These are phyloP conservation scores for Strongylocentrotus purpuratus DNA, from an alignment of 35 echinoderm and acorn worm species.

Conservation along the genomic window DNA sequence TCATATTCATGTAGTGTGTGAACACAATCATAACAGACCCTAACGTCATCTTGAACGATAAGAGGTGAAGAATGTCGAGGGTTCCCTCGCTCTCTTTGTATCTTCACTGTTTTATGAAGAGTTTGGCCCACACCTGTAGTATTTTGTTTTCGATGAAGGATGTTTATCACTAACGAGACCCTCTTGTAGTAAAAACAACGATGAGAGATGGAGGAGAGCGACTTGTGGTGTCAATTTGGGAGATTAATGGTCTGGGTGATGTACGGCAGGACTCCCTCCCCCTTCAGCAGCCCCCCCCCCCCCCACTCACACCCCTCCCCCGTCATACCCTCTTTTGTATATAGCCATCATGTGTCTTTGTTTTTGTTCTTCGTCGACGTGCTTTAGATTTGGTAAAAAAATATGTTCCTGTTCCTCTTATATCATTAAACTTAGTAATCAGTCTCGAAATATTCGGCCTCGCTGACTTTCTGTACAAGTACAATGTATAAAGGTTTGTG, in stretches of 20 bases:
- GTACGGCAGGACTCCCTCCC: neutral
- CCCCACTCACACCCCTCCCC: neutral
- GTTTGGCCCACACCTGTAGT: constrained; percentile 39
- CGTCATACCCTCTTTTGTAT: neutral
- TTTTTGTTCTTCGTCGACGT: neutral
- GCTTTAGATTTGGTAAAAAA: neutral
- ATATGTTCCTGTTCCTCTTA: too few species aligned
- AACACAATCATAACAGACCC: neutral
- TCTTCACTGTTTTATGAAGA: constrained; percentile 23
- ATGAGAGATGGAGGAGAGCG: constrained; percentile 20
- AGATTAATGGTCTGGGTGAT: constrained; percentile 36
- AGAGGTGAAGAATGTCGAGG: neutral
- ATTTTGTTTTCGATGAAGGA: constrained; percentile 39
- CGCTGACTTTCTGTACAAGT: too few species aligned
- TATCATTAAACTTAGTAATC: too few species aligned
- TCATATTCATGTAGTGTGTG: neutral
- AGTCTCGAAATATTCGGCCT: too few species aligned
- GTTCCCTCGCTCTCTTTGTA: neutral
- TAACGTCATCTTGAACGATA: neutral
- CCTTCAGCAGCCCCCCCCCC: neutral
- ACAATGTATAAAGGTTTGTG: too few species aligned
- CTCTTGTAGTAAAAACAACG: constrained; percentile 42
- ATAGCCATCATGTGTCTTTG: neutral
- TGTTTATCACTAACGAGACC: constrained; percentile 42
- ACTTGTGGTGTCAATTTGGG: constrained; percentile 26